Base-by-base conservation (phyloP, 2,888 invertebrate species). In the Callyntrura sp. region DNA sequence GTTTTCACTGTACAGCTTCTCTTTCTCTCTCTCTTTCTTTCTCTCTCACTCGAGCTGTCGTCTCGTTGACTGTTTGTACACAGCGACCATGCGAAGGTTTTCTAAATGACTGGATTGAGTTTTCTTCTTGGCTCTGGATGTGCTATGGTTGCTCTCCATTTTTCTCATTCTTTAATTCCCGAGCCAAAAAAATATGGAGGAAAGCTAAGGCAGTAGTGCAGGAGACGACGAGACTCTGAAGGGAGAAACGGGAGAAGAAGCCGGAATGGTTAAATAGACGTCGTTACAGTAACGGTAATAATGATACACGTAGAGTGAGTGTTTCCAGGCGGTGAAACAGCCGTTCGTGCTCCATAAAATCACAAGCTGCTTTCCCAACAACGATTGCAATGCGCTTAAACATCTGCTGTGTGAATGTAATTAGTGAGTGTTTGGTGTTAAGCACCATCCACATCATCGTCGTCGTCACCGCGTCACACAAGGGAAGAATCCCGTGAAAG, bases 41-140 rank as follows among this genome's bases (percentile, higher is more conserved):
- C 55, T 55, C 9, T 55, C 11, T 20, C 48, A 28, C 76, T 76
- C 65, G 14, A 51, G 51, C 51, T 51, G 51, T n/a, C 11, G n/a
- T 35, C 14, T 35, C 14, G 4, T 14, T 65, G n/a, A 20, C n/a
- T 68, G n/a, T 43, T 28, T 60, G 25, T 62, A 12, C 25, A 2
- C 62, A 51, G 17, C 57, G 2, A n/a, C 6, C 62, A 14, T 43
- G 43, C 9, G 68, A 43, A 57, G 4, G 48, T 48, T 76, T 76
- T 76, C 51, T 23, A 25, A 23, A 76, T 48, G 51, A 51, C 25
- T 76, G 48, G 20, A 2, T n/a, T 48, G 23, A 12, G 14, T 25
- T 76, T 48, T 48, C 17, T 45, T 73, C 25, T 76, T 76, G 25
- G 51, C 23, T 23, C 51, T 76, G 11, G 48, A 48, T 76, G 76